These are phyloP conservation scores for Agrotis puta DNA, from an alignment of 2,888 invertebrate genomes.

Conservation along the genomic window DNA sequence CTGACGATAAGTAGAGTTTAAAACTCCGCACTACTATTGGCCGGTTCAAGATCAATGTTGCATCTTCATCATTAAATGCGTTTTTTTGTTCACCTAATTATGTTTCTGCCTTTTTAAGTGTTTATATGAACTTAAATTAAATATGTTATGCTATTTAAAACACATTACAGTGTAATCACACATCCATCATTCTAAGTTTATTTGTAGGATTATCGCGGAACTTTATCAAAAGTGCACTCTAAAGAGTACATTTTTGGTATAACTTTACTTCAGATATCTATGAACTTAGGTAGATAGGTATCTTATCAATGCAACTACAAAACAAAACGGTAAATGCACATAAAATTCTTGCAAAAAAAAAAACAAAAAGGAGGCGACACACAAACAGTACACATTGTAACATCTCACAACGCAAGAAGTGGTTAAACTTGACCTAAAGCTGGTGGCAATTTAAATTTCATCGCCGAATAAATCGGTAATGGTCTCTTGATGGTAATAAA, in stretches of 20 bases:
- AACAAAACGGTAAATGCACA: not conserved
- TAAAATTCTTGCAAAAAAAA: constrained; percentile 1
- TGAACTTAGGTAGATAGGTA: not conserved
- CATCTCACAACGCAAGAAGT: constrained; percentile 58
- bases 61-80: not conserved
- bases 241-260: not conserved
- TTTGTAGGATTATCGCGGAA: no score
- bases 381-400: constrained; percentile 13
- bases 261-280: not conserved
- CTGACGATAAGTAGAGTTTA: not conserved
- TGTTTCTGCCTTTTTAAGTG: not conserved
- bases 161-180: not conserved
- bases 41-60: no score
- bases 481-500: constrained; percentile 61
- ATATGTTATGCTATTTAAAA: no score
- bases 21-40: no score
- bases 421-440: constrained; percentile 73
- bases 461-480: constrained; percentile 54
- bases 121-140: no score
- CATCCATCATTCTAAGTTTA: no score
- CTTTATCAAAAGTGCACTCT: no score
- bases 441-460: constrained; percentile 58
- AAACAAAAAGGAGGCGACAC: constrained; percentile 10
- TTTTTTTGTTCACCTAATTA: not conserved
- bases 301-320: not conserved